These are phyloP conservation scores for Taenioides sp. DNA, from an alignment of 2,797 vertebrate species.

Conservation along the genomic window DNA sequence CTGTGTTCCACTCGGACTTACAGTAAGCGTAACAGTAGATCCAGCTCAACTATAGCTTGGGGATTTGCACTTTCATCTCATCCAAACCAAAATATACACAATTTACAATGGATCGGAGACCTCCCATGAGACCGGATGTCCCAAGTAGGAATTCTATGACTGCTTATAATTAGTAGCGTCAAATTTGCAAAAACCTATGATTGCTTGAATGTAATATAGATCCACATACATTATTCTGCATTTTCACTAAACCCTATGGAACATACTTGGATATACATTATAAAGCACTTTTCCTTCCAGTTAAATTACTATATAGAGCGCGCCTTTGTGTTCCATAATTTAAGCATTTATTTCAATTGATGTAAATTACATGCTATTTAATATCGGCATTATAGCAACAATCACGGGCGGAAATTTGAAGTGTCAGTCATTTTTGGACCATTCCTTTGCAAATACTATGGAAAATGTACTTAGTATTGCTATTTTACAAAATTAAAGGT, in stretches of 20 bases:
- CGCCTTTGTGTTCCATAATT: slow-evolving; percentile 2
- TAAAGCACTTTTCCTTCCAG: slow-evolving; percentile 5
- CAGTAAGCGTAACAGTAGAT: slow-evolving; percentile 54
- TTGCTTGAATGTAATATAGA: slow-evolving; percentile 34
- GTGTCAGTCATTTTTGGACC: background rate
- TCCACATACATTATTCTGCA: slow-evolving; percentile 24
- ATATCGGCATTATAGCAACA: background rate
- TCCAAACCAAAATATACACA: slow-evolving; percentile 65
- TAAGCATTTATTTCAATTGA: slow-evolving; percentile 13
- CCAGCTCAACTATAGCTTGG: slow-evolving; percentile 68
- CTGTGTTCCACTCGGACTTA: slow-evolving; percentile 40
- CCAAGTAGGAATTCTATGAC: slow-evolving; percentile 27
- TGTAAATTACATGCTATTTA: slow-evolving; percentile 8
- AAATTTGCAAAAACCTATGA: slow-evolving; percentile 18
- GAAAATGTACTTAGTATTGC: background rate
- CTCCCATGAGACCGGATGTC: slow-evolving; percentile 44
- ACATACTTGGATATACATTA: slow-evolving; percentile 7
- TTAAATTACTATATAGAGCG: slow-evolving; percentile 4
- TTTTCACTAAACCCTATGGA: slow-evolving; percentile 11
- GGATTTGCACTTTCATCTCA: slow-evolving; percentile 71
- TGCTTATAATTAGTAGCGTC: slow-evolving; percentile 34
- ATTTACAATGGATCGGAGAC: slow-evolving; percentile 66
- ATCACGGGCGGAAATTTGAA: slow-evolving; percentile 1
- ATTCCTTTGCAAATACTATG: background rate
- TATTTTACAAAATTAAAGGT: background rate